Base-by-base conservation (phyloP, 1,140 invertebrate species). In the Mercenaria mercenaria region DNA sequence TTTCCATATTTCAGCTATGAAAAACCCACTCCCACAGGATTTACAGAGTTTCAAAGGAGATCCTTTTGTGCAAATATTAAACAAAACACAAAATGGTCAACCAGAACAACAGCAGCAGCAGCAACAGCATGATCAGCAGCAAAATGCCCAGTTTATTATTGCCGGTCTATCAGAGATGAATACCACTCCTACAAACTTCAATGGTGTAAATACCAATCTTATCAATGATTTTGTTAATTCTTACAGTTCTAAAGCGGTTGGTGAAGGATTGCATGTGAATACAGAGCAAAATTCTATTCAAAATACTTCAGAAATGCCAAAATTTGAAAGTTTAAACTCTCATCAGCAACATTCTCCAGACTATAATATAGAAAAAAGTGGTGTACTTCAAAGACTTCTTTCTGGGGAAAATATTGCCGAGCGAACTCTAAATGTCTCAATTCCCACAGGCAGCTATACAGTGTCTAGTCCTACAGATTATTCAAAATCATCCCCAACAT, bases 301-400 rank as follows among this genome's bases (percentile, higher is more conserved):
- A 41, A 67, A 15, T 23, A 69, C 61, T 85, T 56, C 76, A 61
- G 80, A 61, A 74, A 85, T 86, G 61, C 47, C 47, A 18, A 32
- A 47, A 34, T 72, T 90, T 32, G 79, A 86, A 59, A 76, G 80
- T 47, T 69, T 79, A 26, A 81, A 81, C 61, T 67, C 39, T 39
- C 82, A 82, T 43, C 47, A n/a, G 37, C 56, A 56, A 47, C 83
- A 59, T 47, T 59, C 50, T 13, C 61, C 43, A 59, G 84, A 86
- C 1, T 59, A 43, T 3, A 64, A 91, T 82, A 41, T 69, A 23
- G 67, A 83, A 6, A 72, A 80, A 67, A 32, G 26, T 37, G 91
- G 91, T 23, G 90, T 93, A 86, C 32, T 93, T 10, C 74, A 92
- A 18, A 76, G 74, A 64, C 86, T 93, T 61, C 81, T 93, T 41